A percentile compares a stretch with the other conserved stretches of the same genome.
Evolutionary conservation across 2,888 invertebrate species (phyloP).

Genomic region (Troides aeacus): DNA sequence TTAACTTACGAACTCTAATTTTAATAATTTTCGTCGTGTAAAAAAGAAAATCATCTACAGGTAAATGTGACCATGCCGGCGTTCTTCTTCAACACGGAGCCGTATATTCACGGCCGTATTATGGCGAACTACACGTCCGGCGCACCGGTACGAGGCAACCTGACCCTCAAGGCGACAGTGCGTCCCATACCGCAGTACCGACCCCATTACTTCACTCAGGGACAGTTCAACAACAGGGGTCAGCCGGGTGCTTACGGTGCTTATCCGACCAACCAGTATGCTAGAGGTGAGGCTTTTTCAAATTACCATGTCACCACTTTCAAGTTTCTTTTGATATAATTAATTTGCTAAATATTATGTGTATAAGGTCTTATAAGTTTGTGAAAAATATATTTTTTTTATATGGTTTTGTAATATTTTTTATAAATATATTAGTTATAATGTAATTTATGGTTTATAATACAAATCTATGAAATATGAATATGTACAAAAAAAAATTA

Average conservation of each 20-base stretch:
- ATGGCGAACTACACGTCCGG: conserved; percentile 98
- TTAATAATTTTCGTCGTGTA: no score
- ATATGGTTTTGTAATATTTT: no score
- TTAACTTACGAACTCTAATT: no score
- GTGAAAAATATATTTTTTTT: no score
- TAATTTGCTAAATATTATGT: no score
- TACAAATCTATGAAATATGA: no score
- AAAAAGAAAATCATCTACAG: conserved; percentile 45
- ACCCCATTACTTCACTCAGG: conserved; percentile 65
- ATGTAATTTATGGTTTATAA: no score
- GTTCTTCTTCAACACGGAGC: conserved; percentile 93
- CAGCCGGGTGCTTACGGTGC: conserved; percentile 54
- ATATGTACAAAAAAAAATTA: no score
- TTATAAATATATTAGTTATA: no score
- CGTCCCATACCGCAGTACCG: conserved; percentile 83
- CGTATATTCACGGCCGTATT: conserved; percentile 89
- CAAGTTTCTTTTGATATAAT: no score
- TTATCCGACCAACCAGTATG: conserved; percentile 58
- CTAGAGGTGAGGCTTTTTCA: conserved; percentile 50
- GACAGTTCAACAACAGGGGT: conserved; percentile 74
- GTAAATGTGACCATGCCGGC: conserved; percentile 98
- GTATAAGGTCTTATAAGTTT: no score
- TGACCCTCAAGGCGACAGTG: conserved; percentile 90
- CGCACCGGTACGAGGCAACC: conserved; percentile 92
- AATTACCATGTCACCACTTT: no score